Evolutionary conservation across 2,888 invertebrate genomes (phyloP).

Genomic region (Meiosimyza platycephala): DNA sequence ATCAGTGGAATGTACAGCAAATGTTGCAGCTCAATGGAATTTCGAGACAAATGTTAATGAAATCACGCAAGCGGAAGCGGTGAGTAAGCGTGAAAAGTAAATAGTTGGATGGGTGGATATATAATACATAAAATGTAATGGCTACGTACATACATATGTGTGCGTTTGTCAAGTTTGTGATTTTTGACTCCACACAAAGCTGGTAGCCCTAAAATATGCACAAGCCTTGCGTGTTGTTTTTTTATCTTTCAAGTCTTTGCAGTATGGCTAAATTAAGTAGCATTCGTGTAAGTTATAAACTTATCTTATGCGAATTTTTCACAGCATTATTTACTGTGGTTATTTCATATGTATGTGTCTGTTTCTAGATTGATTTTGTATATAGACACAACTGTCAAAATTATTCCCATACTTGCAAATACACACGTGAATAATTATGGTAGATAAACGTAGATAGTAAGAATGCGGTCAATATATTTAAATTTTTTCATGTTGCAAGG

Average conservation of each 20-base stretch:
- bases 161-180: background rate
- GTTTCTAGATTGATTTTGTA: background rate
- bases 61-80: constrained; percentile 84
- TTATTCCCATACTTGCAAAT: background rate
- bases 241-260: background rate
- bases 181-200: background rate
- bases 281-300: background rate
- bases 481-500: constrained; percentile 30
- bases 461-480: constrained; percentile 28
- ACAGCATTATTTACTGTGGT: constrained; percentile 4
- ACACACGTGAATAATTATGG: background rate
- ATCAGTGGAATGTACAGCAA: constrained; percentile 83
- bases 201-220: background rate
- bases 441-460: background rate
- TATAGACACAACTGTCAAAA: background rate
- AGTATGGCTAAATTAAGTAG: background rate
- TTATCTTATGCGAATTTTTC: constrained; percentile 8
- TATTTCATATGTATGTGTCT: background rate
- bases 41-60: constrained; percentile 90
- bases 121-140: background rate
- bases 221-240: constrained; percentile 4
- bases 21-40: constrained; percentile 90
- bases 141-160: background rate
- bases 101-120: background rate
- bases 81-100: constrained; percentile 69